Percentiles rank a stretch among this genome's conserved stretches.
Conservation (phyloP, 2,888 invertebrate species). For the Brenthis daphne region DNA sequence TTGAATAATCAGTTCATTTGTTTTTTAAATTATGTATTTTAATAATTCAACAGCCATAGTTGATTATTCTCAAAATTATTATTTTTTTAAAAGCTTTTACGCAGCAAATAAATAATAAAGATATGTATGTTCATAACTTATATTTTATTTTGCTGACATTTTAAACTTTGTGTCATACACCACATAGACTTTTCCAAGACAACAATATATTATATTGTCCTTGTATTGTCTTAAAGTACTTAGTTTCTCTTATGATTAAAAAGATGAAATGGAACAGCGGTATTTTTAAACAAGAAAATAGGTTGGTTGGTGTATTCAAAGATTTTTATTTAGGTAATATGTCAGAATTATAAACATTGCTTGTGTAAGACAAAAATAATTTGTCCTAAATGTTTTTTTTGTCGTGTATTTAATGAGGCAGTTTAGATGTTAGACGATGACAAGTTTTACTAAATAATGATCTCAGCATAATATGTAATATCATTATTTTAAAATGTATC, state of each 20-base stretch:
- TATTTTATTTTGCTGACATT: too few relatives aligned
- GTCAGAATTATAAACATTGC: constrained; percentile 6
- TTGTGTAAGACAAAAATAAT: constrained; percentile 4
- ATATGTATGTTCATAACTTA: too few relatives aligned
- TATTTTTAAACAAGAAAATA: constrained; percentile 17
- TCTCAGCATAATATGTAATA: not conserved
- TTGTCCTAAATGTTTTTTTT: not conserved
- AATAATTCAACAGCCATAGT: too few relatives aligned
- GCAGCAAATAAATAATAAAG: too few relatives aligned
- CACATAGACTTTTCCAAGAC: not conserved
- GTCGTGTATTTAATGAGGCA: constrained; percentile 6
- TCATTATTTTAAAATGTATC: not conserved
- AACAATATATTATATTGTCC: not conserved
- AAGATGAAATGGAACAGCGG: constrained; percentile 9
- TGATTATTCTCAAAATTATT: too few relatives aligned
- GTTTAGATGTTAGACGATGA: constrained; percentile 8
- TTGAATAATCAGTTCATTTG: too few relatives aligned
- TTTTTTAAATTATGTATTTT: too few relatives aligned
- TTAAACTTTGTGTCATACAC: too few relatives aligned
- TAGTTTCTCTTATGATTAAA: not conserved
- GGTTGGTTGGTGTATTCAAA: constrained; percentile 12
- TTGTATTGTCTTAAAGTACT: not conserved
- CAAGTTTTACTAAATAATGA: not conserved
- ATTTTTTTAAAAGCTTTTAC: too few relatives aligned
- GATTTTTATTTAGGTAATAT: constrained; percentile 7